Conservation (phyloP, 2,888 invertebrate species). For the Pilophorus perplexus region DNA sequence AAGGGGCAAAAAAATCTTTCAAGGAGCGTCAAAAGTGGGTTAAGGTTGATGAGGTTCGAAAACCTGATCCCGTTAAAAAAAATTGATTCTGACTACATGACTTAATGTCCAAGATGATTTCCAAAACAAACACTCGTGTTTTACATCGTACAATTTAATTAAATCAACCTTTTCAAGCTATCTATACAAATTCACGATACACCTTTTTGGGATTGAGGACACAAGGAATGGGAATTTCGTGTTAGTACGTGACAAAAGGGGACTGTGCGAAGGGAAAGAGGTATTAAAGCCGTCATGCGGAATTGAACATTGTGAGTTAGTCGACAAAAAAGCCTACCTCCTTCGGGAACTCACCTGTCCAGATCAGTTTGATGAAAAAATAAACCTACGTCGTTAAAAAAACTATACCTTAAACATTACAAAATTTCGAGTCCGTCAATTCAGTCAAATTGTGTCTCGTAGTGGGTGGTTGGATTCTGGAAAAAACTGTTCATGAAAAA, state of each 20-base stretch:
- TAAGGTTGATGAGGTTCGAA: too few species aligned
- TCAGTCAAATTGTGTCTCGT: constrained; percentile 20
- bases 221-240: too few species aligned
- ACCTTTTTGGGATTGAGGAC: too few species aligned
- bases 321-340: constrained; percentile 17
- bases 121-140: too few species aligned
- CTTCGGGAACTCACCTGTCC: constrained; percentile 30
- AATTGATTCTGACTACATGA: too few species aligned
- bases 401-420: neutral
- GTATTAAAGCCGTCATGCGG: constrained; percentile 23
- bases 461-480: constrained; percentile 33
- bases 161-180: too few species aligned
- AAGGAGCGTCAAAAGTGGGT: too few species aligned
- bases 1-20: too few species aligned
- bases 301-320: constrained; percentile 33
- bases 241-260: constrained; percentile 9
- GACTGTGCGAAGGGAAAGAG: neutral
- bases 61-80: too few species aligned
- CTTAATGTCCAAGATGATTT: too few species aligned
- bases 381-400: constrained; percentile 20
- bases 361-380: neutral
- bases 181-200: too few species aligned
- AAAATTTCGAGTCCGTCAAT: constrained; percentile 31
- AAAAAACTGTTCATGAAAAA: constrained; percentile 21
- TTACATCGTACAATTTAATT: too few species aligned